A percentile compares a stretch with the other conserved stretches of the same genome.
Evolutionary conservation across 2,113 vertebrate genomes (phyloP).

Genomic region (Castor canadensis): DNA sequence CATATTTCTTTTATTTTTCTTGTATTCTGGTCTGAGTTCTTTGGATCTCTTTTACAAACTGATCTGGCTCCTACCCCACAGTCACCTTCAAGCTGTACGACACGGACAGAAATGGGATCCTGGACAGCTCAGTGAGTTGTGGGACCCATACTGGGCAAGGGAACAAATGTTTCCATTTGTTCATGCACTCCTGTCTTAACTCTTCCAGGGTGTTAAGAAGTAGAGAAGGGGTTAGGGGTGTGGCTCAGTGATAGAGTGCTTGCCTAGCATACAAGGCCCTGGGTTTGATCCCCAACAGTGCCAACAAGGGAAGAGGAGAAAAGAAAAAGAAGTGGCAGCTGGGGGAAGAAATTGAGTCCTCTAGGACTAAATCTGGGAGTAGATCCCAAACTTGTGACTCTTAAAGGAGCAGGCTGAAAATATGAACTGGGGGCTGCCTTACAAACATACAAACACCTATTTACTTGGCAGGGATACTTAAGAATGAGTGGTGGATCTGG

Average conservation of each 20-base stretch:
- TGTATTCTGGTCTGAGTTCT: conserved; percentile 53
- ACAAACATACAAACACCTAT: background rate
- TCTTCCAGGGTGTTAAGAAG: conserved; percentile 42
- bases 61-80: conserved; percentile 70
- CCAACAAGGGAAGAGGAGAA: background rate
- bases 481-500: conserved; percentile 12
- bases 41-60: conserved; percentile 61
- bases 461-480: conserved; percentile 21
- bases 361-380: conserved; percentile 11
- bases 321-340: background rate
- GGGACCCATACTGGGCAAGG: conserved; percentile 50
- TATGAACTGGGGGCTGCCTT: conserved; percentile 7
- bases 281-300: background rate
- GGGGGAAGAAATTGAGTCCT: background rate
- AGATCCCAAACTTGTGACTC: conserved; percentile 19
- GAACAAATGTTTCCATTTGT: conserved; percentile 38
- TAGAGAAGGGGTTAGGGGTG: background rate
- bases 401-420: conserved; percentile 7
- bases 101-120: conserved; percentile 92
- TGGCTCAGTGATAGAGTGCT: background rate
- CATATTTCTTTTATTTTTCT: conserved; percentile 33
- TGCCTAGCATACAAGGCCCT: background rate
- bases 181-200: background rate
- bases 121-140: conserved; percentile 93
- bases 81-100: conserved; percentile 96